Conservation (phyloP, 2,888 invertebrate genomes). For the Volucella inflata region DNA sequence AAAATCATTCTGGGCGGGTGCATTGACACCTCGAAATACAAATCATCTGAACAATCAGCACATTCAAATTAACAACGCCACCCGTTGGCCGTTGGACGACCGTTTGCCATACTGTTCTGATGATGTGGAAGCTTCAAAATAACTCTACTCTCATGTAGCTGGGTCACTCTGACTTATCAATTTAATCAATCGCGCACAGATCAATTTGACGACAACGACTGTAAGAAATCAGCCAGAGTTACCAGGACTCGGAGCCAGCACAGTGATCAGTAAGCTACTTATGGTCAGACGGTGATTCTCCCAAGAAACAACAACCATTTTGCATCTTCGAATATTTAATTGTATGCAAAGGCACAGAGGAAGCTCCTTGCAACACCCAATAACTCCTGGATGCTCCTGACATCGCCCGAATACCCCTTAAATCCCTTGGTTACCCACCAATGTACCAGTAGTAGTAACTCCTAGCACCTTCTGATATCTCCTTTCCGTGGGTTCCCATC, state of each 20-base stretch:
- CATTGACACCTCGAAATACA: conserved; percentile 63
- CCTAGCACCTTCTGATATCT: too few species aligned
- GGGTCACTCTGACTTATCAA: conserved; percentile 36
- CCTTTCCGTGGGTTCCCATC: background rate
- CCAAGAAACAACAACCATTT: conserved; percentile 15
- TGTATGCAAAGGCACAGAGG: conserved; percentile 54
- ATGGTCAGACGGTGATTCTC: background rate
- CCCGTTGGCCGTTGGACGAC: too few species aligned
- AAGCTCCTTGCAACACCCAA: background rate
- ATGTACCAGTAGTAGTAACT: too few species aligned
- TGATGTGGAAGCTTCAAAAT: conserved; percentile 40
- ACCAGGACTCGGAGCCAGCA: background rate
- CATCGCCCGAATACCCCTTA: too few species aligned
- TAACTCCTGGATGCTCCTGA: too few species aligned
- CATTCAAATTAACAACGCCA: conserved; percentile 23
- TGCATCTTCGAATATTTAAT: conserved; percentile 43
- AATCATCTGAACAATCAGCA: conserved; percentile 53
- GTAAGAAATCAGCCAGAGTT: background rate
- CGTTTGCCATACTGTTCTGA: background rate
- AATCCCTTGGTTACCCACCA: too few species aligned
- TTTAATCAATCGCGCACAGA: conserved; percentile 41
- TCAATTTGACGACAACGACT: conserved; percentile 19
- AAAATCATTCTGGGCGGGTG: conserved; percentile 54
- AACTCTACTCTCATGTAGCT: background rate
- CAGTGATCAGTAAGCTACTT: too few species aligned